Evolutionary conservation across 2,113 vertebrate species (phyloP).

Genomic region (Petrocephalus zakoni): DNA sequence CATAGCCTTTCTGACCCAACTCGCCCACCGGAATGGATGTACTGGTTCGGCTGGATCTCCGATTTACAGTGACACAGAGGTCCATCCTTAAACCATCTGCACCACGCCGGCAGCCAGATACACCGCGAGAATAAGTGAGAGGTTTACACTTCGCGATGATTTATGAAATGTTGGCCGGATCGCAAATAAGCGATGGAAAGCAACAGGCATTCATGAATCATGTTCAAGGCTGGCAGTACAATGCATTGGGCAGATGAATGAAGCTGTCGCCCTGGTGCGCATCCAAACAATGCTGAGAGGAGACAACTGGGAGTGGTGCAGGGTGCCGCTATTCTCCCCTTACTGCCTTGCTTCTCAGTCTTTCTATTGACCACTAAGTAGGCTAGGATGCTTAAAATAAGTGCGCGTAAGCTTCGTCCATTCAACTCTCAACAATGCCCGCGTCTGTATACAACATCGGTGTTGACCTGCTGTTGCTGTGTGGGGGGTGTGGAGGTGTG

Average conservation of each 20-base stretch:
- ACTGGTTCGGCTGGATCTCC: background rate
- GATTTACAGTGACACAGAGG: background rate
- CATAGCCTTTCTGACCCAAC: background rate
- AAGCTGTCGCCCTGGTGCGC: background rate
- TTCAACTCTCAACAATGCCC: background rate
- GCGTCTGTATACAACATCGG: background rate
- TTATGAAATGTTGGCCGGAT: conserved; percentile 3
- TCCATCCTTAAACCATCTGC: background rate
- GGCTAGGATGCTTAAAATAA: background rate
- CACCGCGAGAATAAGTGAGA: background rate
- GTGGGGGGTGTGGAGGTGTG: background rate
- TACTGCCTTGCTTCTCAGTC: background rate
- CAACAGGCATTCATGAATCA: conserved; percentile 5
- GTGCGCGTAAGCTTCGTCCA: background rate
- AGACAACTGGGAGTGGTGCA: background rate
- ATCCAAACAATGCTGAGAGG: background rate
- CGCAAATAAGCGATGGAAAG: background rate
- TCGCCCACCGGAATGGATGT: background rate
- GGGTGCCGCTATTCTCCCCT: background rate
- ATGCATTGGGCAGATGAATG: background rate
- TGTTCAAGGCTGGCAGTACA: background rate
- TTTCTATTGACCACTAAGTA: background rate
- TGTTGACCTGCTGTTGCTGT: background rate
- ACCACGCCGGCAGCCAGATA: background rate
- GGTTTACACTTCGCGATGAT: background rate